Conservation (phyloP, 2,113 vertebrate genomes). For the Plotosus lineatus region DNA sequence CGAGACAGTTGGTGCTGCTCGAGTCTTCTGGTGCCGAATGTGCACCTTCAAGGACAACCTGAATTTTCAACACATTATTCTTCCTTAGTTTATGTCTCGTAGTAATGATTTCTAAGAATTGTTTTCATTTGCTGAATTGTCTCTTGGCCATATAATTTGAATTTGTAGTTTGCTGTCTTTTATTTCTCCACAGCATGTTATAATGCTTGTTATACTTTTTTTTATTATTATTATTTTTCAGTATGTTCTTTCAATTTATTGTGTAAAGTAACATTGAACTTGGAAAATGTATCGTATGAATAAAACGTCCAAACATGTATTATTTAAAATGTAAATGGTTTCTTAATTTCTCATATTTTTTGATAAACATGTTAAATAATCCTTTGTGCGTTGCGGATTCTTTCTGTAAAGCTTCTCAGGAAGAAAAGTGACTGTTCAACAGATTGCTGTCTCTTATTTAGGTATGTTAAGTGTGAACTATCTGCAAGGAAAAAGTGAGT, state of each 20-base stretch:
- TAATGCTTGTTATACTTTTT: neutral
- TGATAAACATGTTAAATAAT: neutral
- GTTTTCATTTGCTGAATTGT: neutral
- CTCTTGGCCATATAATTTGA: neutral
- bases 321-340: neutral
- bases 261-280: neutral
- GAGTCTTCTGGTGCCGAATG: neutral
- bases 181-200: neutral
- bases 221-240: neutral
- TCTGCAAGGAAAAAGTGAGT: conserved; percentile 68
- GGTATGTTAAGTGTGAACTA: conserved; percentile 55
- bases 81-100: neutral
- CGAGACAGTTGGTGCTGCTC: neutral
- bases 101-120: neutral
- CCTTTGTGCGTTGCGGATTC: neutral
- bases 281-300: neutral
- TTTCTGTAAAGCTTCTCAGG: conserved; percentile 24
- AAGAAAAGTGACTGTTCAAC: conserved; percentile 53
- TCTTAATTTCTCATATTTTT: neutral
- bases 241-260: neutral
- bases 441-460: conserved; percentile 64
- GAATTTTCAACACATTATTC: neutral
- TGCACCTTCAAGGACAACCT: neutral
- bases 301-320: neutral
- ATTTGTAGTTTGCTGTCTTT: neutral